Base-by-base conservation (phyloP, 2,797 vertebrate genomes). In the Graptemys geographica region DNA sequence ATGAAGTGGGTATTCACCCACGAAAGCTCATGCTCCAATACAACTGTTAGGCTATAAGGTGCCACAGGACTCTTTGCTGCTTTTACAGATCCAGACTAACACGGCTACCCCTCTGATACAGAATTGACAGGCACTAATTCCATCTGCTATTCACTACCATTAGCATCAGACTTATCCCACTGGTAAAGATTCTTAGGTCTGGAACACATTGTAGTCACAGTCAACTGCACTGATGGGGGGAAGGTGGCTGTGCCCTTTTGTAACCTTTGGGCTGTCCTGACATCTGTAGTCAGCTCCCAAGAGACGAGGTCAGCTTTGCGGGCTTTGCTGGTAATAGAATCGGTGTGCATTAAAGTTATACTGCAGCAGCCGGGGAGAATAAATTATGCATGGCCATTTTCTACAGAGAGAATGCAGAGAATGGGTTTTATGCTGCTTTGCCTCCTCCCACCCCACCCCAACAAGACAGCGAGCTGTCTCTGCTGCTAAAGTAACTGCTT, bases 361-460 rank as follows among this genome's bases (percentile, higher is more conserved):
- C 83, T 5, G 21, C 2, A 3, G 96, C 97, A 98, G 96, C 95
- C 97, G 93, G 90, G 90, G 37, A 85, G 94, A 86, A 98, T 97
- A 95, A 98, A 98, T 98, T 97, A 98, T 98, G 95, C 92, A 98
- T 97, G 96, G 88, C 90, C 84, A 59, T 90, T 97, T 96, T 94
- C 51, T 33, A 90, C 90, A 89, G 87, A 5, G 31, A 94, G 88
- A 95, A 93, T 44, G 69, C 87, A 95, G 88, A 88, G 92, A 93
- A 87, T 1, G 74, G 72, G 90, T 79, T 96, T 92, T 82, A 80
- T 86, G 87, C 83, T 55, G 79, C 80, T 79, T 78, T 47, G 28
- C 18, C 27, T 31, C 72, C 33, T 28, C n/a, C 62, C 33, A 47
- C 53, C 15, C 23, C 91, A 90, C 57, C 84, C 90, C 93, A 96